Evolutionary conservation across 2,888 invertebrate genomes (phyloP).

Genomic region (Aphidius colemani): DNA sequence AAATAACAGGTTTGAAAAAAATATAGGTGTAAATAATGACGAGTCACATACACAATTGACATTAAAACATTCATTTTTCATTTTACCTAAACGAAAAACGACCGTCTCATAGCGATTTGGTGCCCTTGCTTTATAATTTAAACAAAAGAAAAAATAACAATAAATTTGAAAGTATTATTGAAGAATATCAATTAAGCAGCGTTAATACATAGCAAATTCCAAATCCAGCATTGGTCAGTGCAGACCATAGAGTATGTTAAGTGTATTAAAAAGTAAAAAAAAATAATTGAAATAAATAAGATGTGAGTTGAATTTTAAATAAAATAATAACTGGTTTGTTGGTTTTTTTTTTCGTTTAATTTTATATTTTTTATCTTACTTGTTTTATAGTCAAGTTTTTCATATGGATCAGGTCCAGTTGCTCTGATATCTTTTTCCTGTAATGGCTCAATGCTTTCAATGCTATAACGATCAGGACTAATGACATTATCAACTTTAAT

Average conservation of each 20-base stretch:
- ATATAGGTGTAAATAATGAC: slow-evolving; percentile 5
- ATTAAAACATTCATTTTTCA: slow-evolving; percentile 32
- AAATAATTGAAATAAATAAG: slow-evolving; percentile 13
- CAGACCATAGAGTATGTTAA: too few species aligned
- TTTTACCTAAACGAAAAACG: slow-evolving; percentile 59
- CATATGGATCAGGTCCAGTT: slow-evolving; percentile 60
- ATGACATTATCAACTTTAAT: slow-evolving; percentile 39
- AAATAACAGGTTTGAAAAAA: background rate
- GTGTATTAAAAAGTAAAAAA: background rate
- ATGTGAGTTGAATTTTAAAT: background rate
- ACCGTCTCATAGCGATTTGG: slow-evolving; percentile 58
- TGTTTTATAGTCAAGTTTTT: slow-evolving; percentile 59
- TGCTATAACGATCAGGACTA: slow-evolving; percentile 50
- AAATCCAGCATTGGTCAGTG: background rate
- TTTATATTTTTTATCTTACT: slow-evolving; percentile 47
- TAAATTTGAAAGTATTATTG: slow-evolving; percentile 1
- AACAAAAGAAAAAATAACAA: slow-evolving; percentile 30
- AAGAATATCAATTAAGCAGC: background rate
- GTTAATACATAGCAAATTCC: slow-evolving; percentile 6
- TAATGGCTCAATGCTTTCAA: slow-evolving; percentile 54
- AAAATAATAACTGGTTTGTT: background rate
- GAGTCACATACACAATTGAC: slow-evolving; percentile 21
- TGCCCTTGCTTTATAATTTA: slow-evolving; percentile 53
- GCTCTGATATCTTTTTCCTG: slow-evolving; percentile 57
- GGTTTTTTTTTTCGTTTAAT: background rate